Evolutionary conservation across 1,140 invertebrate species (phyloP).

Genomic region (Lepidurus apus): DNA sequence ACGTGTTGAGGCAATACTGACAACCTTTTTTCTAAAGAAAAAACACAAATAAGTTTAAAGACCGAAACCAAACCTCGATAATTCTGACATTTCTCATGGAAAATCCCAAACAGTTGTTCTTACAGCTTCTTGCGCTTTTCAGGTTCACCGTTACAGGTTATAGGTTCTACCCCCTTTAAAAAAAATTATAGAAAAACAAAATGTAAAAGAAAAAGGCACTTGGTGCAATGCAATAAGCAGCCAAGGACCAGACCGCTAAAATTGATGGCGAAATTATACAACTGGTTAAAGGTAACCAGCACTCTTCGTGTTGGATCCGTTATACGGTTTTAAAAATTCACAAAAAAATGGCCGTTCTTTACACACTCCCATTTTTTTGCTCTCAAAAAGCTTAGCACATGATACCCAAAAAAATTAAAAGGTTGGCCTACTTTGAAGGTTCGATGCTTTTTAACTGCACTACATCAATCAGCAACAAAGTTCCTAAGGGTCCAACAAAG

Average conservation of each 20-base stretch:
- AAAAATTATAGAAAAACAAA: not conserved
- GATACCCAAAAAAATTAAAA: no score
- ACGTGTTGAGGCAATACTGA: not conserved
- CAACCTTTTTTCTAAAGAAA: not conserved
- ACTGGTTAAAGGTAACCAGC: constrained; percentile 9
- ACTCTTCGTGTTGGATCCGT: not conserved
- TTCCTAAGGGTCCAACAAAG: no score
- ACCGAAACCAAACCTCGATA: no score
- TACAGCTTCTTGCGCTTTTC: no score
- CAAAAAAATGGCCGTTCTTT: not conserved
- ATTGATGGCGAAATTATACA: constrained; percentile 15
- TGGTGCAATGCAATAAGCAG: not conserved
- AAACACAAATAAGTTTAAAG: not conserved
- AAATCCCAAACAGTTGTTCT: no score
- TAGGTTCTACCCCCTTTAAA: not conserved
- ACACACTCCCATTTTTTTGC: not conserved
- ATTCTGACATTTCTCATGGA: no score
- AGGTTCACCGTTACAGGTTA: no score
- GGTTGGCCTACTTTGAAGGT: no score
- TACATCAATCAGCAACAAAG: no score
- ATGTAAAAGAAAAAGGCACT: not conserved
- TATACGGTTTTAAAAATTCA: not conserved
- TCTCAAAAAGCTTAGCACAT: no score
- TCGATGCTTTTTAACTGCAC: no score
- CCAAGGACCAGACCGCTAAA: not conserved